Conservation (phyloP, 2,888 invertebrate species). For the Hydriomena furcata region DNA sequence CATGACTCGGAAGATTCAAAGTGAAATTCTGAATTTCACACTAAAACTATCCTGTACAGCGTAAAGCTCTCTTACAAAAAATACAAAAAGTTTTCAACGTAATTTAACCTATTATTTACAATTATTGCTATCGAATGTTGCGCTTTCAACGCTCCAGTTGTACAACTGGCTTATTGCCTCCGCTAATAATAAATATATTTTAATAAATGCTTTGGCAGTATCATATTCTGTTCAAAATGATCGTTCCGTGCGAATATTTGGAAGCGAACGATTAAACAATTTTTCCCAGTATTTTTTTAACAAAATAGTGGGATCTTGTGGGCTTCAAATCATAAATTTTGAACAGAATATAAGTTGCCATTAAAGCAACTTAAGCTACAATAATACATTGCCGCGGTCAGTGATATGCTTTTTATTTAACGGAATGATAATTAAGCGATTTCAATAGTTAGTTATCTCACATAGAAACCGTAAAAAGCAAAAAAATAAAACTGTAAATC, state of each 20-base stretch:
- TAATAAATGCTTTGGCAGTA: constrained; percentile 42
- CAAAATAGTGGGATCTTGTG: neutral
- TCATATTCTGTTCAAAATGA: constrained; percentile 49
- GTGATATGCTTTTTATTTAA: constrained; percentile 71
- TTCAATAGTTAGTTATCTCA: constrained; percentile 43
- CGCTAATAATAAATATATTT: constrained; percentile 59
- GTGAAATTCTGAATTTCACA: constrained; percentile 79
- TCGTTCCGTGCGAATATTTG: neutral
- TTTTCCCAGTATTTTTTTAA: too few relatives aligned
- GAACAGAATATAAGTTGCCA: constrained; percentile 55
- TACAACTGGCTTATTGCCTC: constrained; percentile 71
- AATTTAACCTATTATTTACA: constrained; percentile 82
- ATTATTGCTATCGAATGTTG: constrained; percentile 80
- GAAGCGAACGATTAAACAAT: neutral
- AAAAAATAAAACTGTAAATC: constrained; percentile 37
- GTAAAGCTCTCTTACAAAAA: constrained; percentile 82
- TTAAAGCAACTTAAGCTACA: constrained; percentile 61
- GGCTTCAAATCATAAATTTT: constrained; percentile 23
- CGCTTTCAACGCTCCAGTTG: constrained; percentile 76
- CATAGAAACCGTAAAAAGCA: constrained; percentile 56
- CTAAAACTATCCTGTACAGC: constrained; percentile 73
- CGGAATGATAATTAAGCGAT: constrained; percentile 67
- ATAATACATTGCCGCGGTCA: constrained; percentile 52
- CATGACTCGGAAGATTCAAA: constrained; percentile 62
- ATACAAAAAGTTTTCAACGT: constrained; percentile 76